Base-by-base conservation (phyloP, 2,113 vertebrate genomes). In the Siniperca chuatsi region DNA sequence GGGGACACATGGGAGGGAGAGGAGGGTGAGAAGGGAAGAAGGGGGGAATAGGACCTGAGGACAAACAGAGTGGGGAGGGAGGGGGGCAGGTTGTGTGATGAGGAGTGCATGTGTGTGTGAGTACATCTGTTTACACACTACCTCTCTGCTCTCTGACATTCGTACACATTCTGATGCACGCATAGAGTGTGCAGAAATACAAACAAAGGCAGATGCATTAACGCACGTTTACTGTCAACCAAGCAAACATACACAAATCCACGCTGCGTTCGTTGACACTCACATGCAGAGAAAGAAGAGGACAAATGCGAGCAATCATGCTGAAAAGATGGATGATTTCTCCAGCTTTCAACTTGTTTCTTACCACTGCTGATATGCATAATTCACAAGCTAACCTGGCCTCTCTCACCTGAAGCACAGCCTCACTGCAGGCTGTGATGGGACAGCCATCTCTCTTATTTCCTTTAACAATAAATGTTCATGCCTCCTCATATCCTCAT, bases 1-100 rank as follows among this genome's bases (percentile, higher is more conserved):
- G 82, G 93, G 95, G 93, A 95, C 95, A 95, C 96, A 94, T 93
- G 95, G 95, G 95, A 96, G 90, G 81, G 88, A 93, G 85, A 92
- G 92, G 91, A 89, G 94, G 92, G 92, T 89, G 92, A 92, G 91
- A 91, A 93, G 94, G 91, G 91, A 93, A 94, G 92, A 93, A 93
- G 93, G 93, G 92, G 89, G 92, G 91, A 86, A 93, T 78, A 96
- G 93, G 93, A 95, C 96, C 96, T 62, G 94, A 95, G 96, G 96
- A 96, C 93, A 96, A 95, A 96, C 93, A 90, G 90, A 93, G 86
- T 64, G 82, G 84, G 86, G 88, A 86, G 86, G 67, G 74, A 61
- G 52, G 66, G 52, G 74, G 75, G 65, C 64, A 57, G 54, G 83
- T 73, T 83, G 88, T 88, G 83, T 87, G 92, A 87, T 90, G 76